phyloP scores from a whole-genome alignment of 1,140 invertebrate species.

The Bactericera cockerelli region DNA sequence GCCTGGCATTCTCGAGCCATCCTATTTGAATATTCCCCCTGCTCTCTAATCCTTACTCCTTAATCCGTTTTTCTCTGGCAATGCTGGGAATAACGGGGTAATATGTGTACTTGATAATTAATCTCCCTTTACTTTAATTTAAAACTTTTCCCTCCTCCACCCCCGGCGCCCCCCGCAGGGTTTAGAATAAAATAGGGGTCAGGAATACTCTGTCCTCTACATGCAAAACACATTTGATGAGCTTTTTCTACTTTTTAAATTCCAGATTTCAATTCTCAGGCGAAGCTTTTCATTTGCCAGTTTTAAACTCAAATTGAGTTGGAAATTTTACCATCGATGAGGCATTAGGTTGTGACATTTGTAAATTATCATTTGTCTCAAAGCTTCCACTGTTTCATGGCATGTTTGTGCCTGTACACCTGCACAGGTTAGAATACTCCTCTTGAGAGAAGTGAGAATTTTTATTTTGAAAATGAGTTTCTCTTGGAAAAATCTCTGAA shows the following conservation, averaged over 20 bases:
- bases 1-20: no score
- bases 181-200: constrained; percentile 7
- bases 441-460: no score
- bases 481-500: no score
- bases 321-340: no score
- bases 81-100: background rate
- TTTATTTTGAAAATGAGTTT: no score
- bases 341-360: no score
- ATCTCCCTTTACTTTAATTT: constrained; percentile 9
- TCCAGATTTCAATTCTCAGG: background rate
- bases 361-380: no score
- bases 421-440: no score
- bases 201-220: background rate
- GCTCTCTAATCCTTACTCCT: background rate
- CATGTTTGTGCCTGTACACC: no score
- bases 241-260: background rate
- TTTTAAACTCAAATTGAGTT: no score
- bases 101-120: constrained; percentile 9
- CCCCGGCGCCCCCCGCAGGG: constrained; percentile 2
- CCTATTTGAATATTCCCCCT: background rate
- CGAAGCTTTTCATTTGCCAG: no score
- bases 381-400: no score
- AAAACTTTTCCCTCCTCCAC: background rate
- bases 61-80: constrained; percentile 5
- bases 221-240: background rate